A percentile compares a stretch with the other conserved stretches of the same genome.
Evolutionary conservation across 2,113 vertebrate genomes (phyloP).

Genomic region (Trichechus manatus): DNA sequence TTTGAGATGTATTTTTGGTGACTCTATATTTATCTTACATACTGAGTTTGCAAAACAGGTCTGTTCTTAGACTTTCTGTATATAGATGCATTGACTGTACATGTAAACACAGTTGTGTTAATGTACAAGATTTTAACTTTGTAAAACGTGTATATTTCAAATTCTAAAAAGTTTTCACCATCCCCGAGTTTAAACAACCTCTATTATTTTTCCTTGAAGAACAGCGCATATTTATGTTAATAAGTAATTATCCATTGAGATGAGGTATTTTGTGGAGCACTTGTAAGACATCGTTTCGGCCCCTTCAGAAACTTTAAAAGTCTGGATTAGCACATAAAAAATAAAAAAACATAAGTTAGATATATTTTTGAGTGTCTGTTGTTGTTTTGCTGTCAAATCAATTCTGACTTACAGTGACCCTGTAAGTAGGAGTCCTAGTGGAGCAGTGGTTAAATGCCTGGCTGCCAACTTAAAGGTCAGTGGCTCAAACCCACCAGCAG

Average conservation of each 20-base stretch:
- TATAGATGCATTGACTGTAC: not conserved
- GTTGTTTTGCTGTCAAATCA: too few species aligned
- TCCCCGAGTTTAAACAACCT: not conserved
- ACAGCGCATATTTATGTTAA: not conserved
- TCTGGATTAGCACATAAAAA: not conserved
- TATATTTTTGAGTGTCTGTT: not conserved
- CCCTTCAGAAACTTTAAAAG: not conserved
- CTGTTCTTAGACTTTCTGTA: conserved; percentile 8
- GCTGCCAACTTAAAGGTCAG: too few species aligned
- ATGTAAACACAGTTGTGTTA: not conserved
- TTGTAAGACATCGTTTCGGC: not conserved
- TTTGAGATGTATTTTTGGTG: not conserved
- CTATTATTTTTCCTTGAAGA: not conserved
- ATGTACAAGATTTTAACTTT: not conserved
- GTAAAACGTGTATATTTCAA: conserved; percentile 24
- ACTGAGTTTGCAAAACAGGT: not conserved
- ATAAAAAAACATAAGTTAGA: not conserved
- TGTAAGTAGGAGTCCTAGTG: too few species aligned
- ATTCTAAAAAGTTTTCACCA: conserved; percentile 13
- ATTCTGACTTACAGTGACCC: too few species aligned
- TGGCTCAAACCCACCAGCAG: too few species aligned
- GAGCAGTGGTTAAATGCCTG: too few species aligned
- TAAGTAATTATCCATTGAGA: not conserved
- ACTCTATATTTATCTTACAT: conserved; percentile 37
- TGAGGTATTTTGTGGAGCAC: not conserved